These are phyloP conservation scores for Podocnemis expansa DNA, from an alignment of 2,113 vertebrate species.

Conservation along the genomic window DNA sequence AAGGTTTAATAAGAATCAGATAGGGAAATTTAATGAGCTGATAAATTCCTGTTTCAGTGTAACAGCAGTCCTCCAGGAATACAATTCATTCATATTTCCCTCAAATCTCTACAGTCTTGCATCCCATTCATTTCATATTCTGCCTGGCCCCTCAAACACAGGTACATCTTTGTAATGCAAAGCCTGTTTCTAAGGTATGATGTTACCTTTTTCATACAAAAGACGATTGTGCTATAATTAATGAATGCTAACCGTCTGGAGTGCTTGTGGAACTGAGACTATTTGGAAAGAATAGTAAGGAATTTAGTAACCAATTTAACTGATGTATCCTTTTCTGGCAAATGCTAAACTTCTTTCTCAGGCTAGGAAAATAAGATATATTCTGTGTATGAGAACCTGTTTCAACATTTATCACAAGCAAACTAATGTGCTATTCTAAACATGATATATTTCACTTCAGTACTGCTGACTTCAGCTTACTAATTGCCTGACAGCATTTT, in stretches of 20 bases:
- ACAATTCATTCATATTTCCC: neutral
- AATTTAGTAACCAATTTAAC: neutral
- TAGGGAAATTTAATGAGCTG: neutral
- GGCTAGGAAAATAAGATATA: neutral
- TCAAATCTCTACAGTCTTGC: neutral
- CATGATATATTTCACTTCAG: constrained; percentile 88
- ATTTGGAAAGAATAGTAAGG: constrained; percentile 3
- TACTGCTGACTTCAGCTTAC: constrained; percentile 90
- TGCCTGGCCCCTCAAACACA: neutral
- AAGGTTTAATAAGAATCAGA: neutral
- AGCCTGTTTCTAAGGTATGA: neutral
- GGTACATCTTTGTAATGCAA: neutral
- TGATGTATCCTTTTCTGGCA: neutral
- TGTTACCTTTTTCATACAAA: constrained; percentile 23
- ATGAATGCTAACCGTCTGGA: neutral
- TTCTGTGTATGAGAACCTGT: constrained; percentile 38
- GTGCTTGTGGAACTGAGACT: neutral
- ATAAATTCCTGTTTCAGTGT: neutral
- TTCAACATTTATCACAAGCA: constrained; percentile 80
- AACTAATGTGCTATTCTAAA: constrained; percentile 85
- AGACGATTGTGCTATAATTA: neutral
- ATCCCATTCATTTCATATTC: neutral
- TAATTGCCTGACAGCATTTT: constrained; percentile 91
- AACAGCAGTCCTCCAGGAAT: neutral
- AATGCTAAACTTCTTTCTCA: constrained; percentile 27